Conservation (phyloP, 1,140 invertebrate species). For the Papilio xuthus region DNA sequence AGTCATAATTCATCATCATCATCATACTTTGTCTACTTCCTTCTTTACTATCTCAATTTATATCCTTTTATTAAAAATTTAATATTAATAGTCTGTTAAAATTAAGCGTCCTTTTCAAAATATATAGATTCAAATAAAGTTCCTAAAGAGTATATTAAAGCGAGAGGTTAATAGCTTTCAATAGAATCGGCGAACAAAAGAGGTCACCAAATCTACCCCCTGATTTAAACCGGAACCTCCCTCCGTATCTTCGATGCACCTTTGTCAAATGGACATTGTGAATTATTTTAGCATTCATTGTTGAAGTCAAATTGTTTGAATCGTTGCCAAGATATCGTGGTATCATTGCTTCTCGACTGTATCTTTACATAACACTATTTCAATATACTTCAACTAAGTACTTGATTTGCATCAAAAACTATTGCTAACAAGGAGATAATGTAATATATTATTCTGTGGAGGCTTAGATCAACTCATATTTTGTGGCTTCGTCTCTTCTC, state of each 20-base stretch:
- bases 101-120: not conserved
- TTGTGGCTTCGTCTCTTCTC: not conserved
- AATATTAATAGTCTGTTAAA: not conserved
- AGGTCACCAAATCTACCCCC: slow-evolving; percentile 1
- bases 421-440: too few relatives aligned
- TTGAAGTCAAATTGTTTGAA: slow-evolving; percentile 7
- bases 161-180: slow-evolving; percentile 1
- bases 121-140: not conserved
- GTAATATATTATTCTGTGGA: not conserved
- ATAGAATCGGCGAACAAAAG: slow-evolving; percentile 7
- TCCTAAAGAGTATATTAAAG: not conserved
- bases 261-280: slow-evolving; percentile 3
- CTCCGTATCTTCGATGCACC: slow-evolving; percentile 6
- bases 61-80: not conserved
- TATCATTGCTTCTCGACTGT: not conserved
- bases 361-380: not conserved
- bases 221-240: not conserved
- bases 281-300: slow-evolving; percentile 8
- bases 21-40: too few relatives aligned
- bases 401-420: too few relatives aligned
- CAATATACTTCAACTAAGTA: not conserved
- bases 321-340: slow-evolving; percentile 6
- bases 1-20: too few relatives aligned
- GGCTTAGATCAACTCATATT: not conserved
- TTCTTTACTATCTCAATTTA: too few relatives aligned